Evolutionary conservation across 2,113 vertebrate species (phyloP), one percentile per base, ranked within the genome.

Genomic region (Megalops atlanticus): DNA sequence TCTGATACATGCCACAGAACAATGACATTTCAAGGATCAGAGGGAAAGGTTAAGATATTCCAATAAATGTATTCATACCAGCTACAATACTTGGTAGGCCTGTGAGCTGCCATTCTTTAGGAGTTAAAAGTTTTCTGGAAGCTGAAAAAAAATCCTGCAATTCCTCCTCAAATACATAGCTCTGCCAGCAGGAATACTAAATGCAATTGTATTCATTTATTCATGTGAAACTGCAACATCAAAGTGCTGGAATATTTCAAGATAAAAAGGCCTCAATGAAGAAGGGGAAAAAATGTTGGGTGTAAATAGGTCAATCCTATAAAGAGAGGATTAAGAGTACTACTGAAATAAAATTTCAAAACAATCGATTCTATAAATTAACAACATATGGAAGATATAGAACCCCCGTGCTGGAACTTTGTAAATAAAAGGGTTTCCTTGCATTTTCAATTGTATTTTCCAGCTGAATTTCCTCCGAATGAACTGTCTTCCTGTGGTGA

Each of bases 31-130:
- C 83, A 85, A 82, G 54, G 81, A 82, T 84, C 78, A 64, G 43
- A 84, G 82, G 80, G 84, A 89, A 89, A 89, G 87, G 88, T 84
- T 87, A 86, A 78, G 79, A 79, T 87, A 86, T 89, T 89, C 85
- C 31, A 33, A 36, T 36, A 81, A 41, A 83, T 85, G 74, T 83
- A 80, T 80, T 80, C 80, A 77, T 81, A 33, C 27, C 33, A 38
- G 74, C 43, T 43, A 35, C 39, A 76, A 70, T 76, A 76, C 40
- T 81, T 81, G 40, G 73, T 81, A 58, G 80, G 75, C 73, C 21
- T 45, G 54, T 35, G 54, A 78, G 35, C 39, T 74, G 74, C 73
- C 74, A 76, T 76, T 76, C 39, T 76, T n/a, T 15, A 15, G 27
- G 39, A 76, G 54, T 76, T 76, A 69, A 64, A 81, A 81, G 80